These are phyloP conservation scores for Rhabdornis inornatus DNA, from an alignment of 2,113 vertebrate species.

Conservation along the genomic window DNA sequence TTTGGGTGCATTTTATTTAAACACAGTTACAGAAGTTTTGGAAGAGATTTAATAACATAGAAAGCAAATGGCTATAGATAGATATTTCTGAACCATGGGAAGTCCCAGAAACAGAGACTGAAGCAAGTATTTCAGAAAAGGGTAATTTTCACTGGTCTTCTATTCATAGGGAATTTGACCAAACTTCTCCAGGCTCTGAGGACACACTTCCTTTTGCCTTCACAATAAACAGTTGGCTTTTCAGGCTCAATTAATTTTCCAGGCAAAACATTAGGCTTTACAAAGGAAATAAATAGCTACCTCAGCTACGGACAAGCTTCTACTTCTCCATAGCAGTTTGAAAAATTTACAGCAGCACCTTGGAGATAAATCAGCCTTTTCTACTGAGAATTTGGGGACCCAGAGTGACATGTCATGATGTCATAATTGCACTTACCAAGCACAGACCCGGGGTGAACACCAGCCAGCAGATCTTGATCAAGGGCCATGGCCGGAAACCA, in stretches of 20 bases:
- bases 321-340: neutral
- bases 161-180: neutral
- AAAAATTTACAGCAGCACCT: neutral
- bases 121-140: neutral
- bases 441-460: conserved; percentile 88
- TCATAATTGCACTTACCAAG: conserved; percentile 72
- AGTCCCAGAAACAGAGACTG: neutral
- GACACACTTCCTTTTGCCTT: neutral
- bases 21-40: neutral
- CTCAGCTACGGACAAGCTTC: neutral
- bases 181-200: neutral
- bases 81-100: neutral
- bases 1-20: neutral
- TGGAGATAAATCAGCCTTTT: neutral
- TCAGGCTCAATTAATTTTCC: neutral
- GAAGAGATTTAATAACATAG: neutral
- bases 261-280: neutral
- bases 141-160: neutral
- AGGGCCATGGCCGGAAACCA: conserved; percentile 82
- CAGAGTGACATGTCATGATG: neutral
- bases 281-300: neutral
- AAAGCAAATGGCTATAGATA: neutral
- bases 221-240: neutral
- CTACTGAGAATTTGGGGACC: neutral
- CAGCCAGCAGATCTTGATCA: conserved; percentile 90